phyloP scores from a whole-genome alignment of 2,888 invertebrate species.

The Rambutsinella grinnellia region DNA sequence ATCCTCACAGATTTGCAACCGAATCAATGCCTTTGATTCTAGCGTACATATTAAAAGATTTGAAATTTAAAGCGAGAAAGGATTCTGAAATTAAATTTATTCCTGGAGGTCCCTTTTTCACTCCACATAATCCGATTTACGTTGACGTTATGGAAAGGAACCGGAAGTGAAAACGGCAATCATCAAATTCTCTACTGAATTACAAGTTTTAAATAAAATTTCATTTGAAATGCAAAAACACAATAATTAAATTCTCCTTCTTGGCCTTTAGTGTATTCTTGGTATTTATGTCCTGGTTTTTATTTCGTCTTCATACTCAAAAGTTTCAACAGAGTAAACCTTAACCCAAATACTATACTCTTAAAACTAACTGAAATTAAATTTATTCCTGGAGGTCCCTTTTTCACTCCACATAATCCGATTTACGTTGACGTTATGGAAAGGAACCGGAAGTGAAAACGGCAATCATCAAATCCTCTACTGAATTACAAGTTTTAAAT shows the following conservation, averaged over 20 bases:
- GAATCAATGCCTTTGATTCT: slow-evolving; percentile 34
- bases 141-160: slow-evolving; percentile 20
- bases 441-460: too few species aligned
- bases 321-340: slow-evolving; percentile 39
- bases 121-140: slow-evolving; percentile 34
- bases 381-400: slow-evolving; percentile 38
- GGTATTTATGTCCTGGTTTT: slow-evolving; percentile 39
- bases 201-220: too few species aligned
- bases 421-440: slow-evolving; percentile 28
- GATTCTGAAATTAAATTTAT: slow-evolving; percentile 22
- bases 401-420: slow-evolving; percentile 29
- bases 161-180: too few species aligned
- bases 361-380: too few species aligned
- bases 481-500: too few species aligned
- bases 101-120: slow-evolving; percentile 36
- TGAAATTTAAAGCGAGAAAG: slow-evolving; percentile 31
- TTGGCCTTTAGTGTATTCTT: not conserved
- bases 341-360: slow-evolving; percentile 34
- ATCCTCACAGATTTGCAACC: too few species aligned
- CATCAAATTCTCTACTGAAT: too few species aligned
- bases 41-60: slow-evolving; percentile 15
- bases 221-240: not conserved
- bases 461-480: too few species aligned
- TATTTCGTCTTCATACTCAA: slow-evolving; percentile 26
- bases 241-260: not conserved